Evolutionary conservation across 23 tunicate species (phyloP).

Genomic region (Diplosoma virens): DNA sequence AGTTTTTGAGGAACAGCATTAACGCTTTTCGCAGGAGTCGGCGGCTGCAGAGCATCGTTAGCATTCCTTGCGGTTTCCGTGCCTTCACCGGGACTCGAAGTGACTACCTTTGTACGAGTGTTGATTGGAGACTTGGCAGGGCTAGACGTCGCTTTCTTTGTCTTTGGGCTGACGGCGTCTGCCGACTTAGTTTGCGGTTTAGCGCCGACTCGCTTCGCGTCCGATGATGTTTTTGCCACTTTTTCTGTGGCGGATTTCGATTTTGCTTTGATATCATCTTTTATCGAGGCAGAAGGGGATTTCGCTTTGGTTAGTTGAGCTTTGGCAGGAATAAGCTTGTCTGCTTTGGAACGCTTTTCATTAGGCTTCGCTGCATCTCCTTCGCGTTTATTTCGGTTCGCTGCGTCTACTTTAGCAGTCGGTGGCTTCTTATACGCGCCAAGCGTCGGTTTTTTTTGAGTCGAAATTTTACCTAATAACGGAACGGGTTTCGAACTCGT

Average conservation of each 20-base stretch:
- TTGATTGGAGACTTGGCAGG: too few species aligned
- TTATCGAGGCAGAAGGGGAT: slow-evolving; percentile 22
- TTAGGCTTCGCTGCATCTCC: slow-evolving; percentile 36
- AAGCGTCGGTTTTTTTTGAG: background rate
- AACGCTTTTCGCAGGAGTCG: slow-evolving; percentile 30
- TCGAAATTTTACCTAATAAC: background rate
- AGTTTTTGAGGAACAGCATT: slow-evolving; percentile 7
- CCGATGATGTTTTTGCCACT: slow-evolving; percentile 15
- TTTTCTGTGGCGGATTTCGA: slow-evolving; percentile 21
- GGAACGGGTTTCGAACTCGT: too few species aligned
- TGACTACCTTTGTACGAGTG: too few species aligned
- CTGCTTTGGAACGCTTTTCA: slow-evolving; percentile 47
- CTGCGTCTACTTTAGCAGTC: background rate
- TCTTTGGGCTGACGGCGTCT: background rate
- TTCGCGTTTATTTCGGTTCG: slow-evolving; percentile 35
- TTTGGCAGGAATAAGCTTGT: slow-evolving; percentile 21
- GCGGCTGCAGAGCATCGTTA: too few species aligned
- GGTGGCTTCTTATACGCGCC: slow-evolving; percentile 15
- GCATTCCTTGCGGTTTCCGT: too few species aligned
- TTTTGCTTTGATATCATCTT: slow-evolving; percentile 31
- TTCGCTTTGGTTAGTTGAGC: slow-evolving; percentile 29
- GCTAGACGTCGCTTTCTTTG: background rate
- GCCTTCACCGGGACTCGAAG: too few species aligned
- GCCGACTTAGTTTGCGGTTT: background rate
- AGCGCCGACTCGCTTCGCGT: slow-evolving; percentile 5